A percentile compares a stretch with the other conserved stretches of the same genome.
These are phyloP conservation scores for Dysidea cf. avara DNA, from an alignment of 37 sponge, comb jelly and placozoan species.

Conservation along the genomic window DNA sequence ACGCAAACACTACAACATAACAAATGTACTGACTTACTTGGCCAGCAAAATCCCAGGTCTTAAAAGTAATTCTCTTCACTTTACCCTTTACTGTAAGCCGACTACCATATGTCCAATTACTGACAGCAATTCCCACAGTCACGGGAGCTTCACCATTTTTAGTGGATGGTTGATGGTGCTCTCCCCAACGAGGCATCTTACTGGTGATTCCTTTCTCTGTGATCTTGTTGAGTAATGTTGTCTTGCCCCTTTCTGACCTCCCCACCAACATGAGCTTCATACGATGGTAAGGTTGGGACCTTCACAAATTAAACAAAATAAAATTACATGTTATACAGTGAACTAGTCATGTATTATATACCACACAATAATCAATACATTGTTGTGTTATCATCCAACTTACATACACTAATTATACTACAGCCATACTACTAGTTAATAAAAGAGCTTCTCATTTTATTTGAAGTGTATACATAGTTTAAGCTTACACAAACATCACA, in stretches of 20 bases:
- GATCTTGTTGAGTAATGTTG: conserved; percentile 63
- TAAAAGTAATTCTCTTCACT: conserved; percentile 79
- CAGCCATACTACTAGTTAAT: no score
- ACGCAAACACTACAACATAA: no score
- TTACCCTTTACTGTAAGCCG: conserved; percentile 44
- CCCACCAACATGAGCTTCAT: conserved; percentile 93
- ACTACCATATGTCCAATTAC: conserved; percentile 81
- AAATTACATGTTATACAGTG: not conserved
- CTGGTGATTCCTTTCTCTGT: conserved; percentile 76
- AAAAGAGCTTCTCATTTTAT: no score
- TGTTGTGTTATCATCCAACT: no score
- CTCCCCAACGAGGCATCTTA: no score
- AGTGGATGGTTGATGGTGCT: not conserved
- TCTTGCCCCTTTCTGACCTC: conserved; percentile 73
- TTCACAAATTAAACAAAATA: conserved; percentile 1
- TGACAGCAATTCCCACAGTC: conserved; percentile 79
- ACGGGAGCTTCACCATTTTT: no score
- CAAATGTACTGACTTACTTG: conserved; percentile 53
- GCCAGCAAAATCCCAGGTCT: conserved; percentile 94
- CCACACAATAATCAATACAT: no score
- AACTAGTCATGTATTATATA: no score
- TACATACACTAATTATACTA: no score
- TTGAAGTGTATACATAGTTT: no score
- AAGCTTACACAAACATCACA: no score
- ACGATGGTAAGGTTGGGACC: conserved; percentile 86